Evolutionary conservation across 2,888 invertebrate genomes (phyloP), one percentile per base, ranked within the genome.

Genomic region (Galerucella pusilla): DNA sequence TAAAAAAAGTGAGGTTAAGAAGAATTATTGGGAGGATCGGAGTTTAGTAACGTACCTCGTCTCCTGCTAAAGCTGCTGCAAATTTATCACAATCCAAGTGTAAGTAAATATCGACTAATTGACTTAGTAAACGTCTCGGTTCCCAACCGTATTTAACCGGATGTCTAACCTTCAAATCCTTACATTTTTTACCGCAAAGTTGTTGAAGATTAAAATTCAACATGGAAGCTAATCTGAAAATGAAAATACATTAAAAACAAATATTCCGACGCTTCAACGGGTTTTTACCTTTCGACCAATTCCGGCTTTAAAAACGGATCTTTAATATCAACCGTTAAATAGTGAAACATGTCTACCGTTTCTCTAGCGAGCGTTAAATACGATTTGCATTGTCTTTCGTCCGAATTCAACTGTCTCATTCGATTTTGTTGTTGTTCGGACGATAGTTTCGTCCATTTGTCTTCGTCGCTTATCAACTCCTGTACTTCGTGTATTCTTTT

Each of bases 141-240:
- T 98, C 97, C 99, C 99, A 99, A 12, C 97, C 96, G 87, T 98
- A 99, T 88, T 97, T 97, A 80, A 96, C 95, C 1, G 97, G 96
- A 82, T 95, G 95, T 74, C 94, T 93, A 69, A 98, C 98, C 90
- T 97, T 97, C 77, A 97, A 90, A 87, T 94, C 94, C 88, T 96
- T 96, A 90, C 98, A 98, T 88, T 98, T 98, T 65, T 97, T 94
- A 11, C 98, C 98, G 88, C 97, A 98, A 68, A 99, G 90, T 87
- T 99, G 98, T 86, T 96, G 95, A 80, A 99, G 90, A 89, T 99
- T 99, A 88, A 97, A 98, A 89, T 99, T 98, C 80, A 99, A 91
- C 99, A 99, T 99, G 74, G 98, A 97, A 72, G 98, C 97, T 74
- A 99, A 91, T 74, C 78, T 78, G 12, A 9, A 77, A 68, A 20